These are phyloP conservation scores for Trachelus stipa DNA, from an alignment of 2,888 invertebrate genomes.

Conservation along the genomic window DNA sequence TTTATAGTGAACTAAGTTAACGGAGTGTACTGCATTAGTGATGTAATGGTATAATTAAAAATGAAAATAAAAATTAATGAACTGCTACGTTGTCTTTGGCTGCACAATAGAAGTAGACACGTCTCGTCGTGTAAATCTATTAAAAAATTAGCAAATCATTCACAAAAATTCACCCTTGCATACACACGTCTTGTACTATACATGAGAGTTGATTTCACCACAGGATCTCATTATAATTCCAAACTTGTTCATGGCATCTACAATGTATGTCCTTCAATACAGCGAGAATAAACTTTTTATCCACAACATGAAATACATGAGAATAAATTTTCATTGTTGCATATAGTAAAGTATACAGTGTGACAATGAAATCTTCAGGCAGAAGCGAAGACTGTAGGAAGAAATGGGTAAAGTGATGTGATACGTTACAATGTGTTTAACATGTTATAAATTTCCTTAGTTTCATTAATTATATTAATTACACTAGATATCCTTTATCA, in stretches of 20 bases:
- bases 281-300: not conserved
- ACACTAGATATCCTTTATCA: not conserved
- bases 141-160: not conserved
- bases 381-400: not conserved
- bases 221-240: not conserved
- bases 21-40: not conserved
- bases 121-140: not conserved
- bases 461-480: not conserved
- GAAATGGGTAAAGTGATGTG: not conserved
- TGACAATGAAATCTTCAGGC: not conserved
- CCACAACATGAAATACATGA: not conserved
- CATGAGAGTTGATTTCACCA: not conserved
- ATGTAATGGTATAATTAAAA: not conserved
- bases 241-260: not conserved
- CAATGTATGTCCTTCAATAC: not conserved
- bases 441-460: not conserved
- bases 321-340: not conserved
- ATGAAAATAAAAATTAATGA: not conserved
- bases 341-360: not conserved
- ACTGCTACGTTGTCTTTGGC: not conserved
- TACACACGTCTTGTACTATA: not conserved
- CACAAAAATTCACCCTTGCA: not conserved
- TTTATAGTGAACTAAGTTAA: not conserved
- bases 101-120: not conserved
- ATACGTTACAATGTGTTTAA: not conserved